These are phyloP conservation scores for Colletes gigas DNA, from an alignment of 1,140 invertebrate genomes.

Conservation along the genomic window DNA sequence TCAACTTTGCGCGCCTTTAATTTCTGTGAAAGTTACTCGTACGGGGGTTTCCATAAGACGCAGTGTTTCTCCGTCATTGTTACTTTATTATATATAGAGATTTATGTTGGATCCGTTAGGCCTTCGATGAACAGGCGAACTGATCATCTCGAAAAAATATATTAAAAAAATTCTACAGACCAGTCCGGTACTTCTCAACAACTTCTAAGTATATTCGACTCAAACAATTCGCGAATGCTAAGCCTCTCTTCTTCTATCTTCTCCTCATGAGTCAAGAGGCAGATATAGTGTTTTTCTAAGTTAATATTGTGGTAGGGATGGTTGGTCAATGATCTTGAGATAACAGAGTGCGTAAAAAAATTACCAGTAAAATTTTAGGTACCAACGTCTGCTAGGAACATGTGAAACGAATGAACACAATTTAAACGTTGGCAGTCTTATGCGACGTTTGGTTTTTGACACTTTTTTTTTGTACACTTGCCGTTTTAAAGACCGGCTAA, in stretches of 20 bases:
- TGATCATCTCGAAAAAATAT: slow-evolving; percentile 57
- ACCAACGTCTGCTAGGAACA: too few relatives aligned
- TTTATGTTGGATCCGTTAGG: slow-evolving; percentile 48
- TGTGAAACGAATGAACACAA: too few relatives aligned
- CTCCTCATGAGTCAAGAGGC: too few relatives aligned
- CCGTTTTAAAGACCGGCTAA: not conserved
- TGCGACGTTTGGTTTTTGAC: too few relatives aligned
- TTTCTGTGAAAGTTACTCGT: not conserved
- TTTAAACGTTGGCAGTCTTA: too few relatives aligned
- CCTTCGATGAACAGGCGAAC: slow-evolving; percentile 43
- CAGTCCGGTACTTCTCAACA: slow-evolving; percentile 12
- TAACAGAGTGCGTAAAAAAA: too few relatives aligned
- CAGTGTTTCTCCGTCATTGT: not conserved
- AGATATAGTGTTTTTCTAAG: too few relatives aligned
- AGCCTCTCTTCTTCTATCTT: not conserved
- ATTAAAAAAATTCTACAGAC: slow-evolving; percentile 60
- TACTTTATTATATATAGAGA: slow-evolving; percentile 12
- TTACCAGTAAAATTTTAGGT: too few relatives aligned
- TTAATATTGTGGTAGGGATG: too few relatives aligned
- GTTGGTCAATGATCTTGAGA: too few relatives aligned
- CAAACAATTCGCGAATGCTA: not conserved
- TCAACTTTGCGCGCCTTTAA: not conserved
- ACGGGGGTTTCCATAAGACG: not conserved
- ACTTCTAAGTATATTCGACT: not conserved
- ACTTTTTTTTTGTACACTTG: too few relatives aligned